phyloP scores from a whole-genome alignment of 2,888 invertebrate species.

The Petrophora chlorosata region DNA sequence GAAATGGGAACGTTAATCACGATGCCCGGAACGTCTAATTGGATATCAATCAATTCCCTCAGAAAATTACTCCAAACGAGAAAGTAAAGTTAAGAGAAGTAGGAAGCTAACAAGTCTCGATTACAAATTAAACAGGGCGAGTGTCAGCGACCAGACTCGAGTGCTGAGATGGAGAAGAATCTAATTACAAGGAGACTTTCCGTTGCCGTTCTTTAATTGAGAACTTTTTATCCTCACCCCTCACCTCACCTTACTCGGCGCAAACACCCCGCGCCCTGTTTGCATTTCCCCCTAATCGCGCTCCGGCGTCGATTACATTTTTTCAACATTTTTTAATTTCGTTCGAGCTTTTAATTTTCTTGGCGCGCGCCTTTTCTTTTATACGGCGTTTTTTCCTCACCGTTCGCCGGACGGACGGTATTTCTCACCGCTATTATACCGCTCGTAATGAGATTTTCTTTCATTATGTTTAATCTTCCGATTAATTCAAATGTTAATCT shows the following conservation, averaged over 20 bases:
- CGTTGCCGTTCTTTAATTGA: slow-evolving; percentile 79
- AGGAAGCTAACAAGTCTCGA: slow-evolving; percentile 79
- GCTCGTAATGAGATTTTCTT: slow-evolving; percentile 83
- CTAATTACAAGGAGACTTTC: slow-evolving; percentile 78
- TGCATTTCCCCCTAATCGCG: slow-evolving; percentile 73
- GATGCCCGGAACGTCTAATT: slow-evolving; percentile 48
- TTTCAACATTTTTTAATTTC: slow-evolving; percentile 82
- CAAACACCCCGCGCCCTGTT: slow-evolving; percentile 56
- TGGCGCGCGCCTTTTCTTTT: slow-evolving; percentile 77
- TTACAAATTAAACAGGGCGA: slow-evolving; percentile 80
- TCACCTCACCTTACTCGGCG: slow-evolving; percentile 33
- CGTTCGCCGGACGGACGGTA: slow-evolving; percentile 47
- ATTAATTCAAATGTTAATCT: slow-evolving; percentile 84
- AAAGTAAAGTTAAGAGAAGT: slow-evolving; percentile 74
- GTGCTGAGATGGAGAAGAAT: slow-evolving; percentile 79
- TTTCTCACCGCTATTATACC: slow-evolving; percentile 82
- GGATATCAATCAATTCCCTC: slow-evolving; percentile 66
- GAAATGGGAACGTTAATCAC: slow-evolving; percentile 47
- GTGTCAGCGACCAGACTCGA: slow-evolving; percentile 69
- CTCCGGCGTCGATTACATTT: slow-evolving; percentile 81
- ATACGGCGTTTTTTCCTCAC: slow-evolving; percentile 65
- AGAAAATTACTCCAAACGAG: slow-evolving; percentile 58
- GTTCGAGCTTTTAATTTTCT: slow-evolving; percentile 82
- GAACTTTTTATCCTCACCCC: slow-evolving; percentile 59
- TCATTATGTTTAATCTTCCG: slow-evolving; percentile 84